Base-by-base conservation (phyloP, 2,113 vertebrate genomes). In the Larimichthys polyactis region DNA sequence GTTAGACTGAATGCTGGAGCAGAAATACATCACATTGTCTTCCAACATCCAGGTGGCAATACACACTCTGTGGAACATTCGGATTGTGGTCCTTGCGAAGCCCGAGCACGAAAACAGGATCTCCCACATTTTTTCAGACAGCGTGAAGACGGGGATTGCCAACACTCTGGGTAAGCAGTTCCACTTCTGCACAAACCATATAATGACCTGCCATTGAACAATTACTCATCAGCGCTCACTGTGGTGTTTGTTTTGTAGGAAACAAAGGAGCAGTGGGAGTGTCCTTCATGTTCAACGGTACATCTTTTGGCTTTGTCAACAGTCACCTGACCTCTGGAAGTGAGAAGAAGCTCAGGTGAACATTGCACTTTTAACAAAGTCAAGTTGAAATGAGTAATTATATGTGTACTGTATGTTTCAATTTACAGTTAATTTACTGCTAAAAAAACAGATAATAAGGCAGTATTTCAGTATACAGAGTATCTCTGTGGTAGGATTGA, bases 251-350 rank as follows among this genome's bases (percentile, higher is more conserved):
- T 66, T 74, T 69, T 57, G 24, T 2, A 94, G 55, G 89, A 71
- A 99, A 99, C 92, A 99, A 99, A 92, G 98, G 98, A 82, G 98
- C 98, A 0, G 98, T 99, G 68, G 98, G 97, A 0, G 97, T 99
- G 52, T 99, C 98, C 0, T 98, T 99, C 92, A 98, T 99, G 98
- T 99, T 99, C 94, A 99, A 99, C 8, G 96, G 97, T 55, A 99
- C 98, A 4, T 98, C 97, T 1, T 96, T 99, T 92, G 97, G 97
- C n/a, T 99, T 99, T 73, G 97, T 99, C 71, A 99, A 99, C 94
- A 99, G 98, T 91, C 98, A 99, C 89, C 86, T 99, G 93, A 99
- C 98, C 62, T 99, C 98, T 0, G 98, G 98, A 69, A 99, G 97
- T 27, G 98, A 99, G 91, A 99, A 99, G 94, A 99, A 99, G 77